Evolutionary conservation across 2,888 invertebrate genomes (phyloP), one percentile per base, ranked within the genome.

Genomic region (Andrena chrysosceles): DNA sequence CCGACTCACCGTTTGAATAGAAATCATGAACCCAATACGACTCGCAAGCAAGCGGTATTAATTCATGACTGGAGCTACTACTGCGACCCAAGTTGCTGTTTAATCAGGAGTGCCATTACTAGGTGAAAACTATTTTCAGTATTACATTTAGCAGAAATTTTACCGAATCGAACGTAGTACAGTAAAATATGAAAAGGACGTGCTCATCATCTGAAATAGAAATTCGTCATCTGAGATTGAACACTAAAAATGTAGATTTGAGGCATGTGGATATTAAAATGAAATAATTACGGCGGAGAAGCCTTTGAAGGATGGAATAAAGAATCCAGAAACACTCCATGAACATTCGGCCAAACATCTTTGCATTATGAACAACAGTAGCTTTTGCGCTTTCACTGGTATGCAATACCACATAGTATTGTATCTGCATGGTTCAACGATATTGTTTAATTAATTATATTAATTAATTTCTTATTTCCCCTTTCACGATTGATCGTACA

Each of bases 371-470:
- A 82, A 67, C 42, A 82, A 48, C 31, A 83, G 20, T 1, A 81
- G 48, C 66, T 73, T 83, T 23, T 77, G 83, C 29, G 59, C 10
- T 0, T 26, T 69, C 35, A 59, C 10, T 6, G 83, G 67, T 7
- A n/a, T 54, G 2, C 8, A 0, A 35, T 83, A 60, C 83, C 83
- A 83, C 3, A 49, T 26, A 5, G 74, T 54, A 8, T 83, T 56
- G 66, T 78, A 83, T 60, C 83, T 83, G 29, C 26, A 66, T 69
- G 6, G n/a, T n/a, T n/a, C n/a, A n/a, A n/a, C n/a, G n/a, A n/a
- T n/a, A n/a, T n/a, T n/a, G n/a, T n/a, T n/a, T n/a, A n/a, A n/a
- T n/a, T n/a, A n/a, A n/a, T n/a, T n/a, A n/a, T n/a, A n/a, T 62
- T 42, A 2, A 56, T 10, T 33, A 54, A 33, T 20, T 20, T 1